Conservation (phyloP, 2,113 vertebrate genomes). For the Antechinus flavipes region DNA sequence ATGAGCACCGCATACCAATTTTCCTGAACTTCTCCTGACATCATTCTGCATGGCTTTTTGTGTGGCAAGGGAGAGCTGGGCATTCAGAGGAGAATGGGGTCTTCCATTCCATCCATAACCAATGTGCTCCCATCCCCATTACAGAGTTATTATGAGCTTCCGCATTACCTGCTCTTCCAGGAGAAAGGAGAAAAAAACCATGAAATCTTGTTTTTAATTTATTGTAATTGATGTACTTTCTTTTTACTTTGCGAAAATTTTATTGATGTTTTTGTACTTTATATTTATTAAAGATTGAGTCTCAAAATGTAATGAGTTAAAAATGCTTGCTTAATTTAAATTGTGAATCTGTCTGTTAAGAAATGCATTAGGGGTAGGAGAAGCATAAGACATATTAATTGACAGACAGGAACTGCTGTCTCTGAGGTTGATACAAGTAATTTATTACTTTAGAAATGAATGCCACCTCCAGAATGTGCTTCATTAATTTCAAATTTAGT, state of each 20-base stretch:
- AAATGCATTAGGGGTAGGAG: conserved; percentile 98
- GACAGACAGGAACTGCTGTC: conserved; percentile 99
- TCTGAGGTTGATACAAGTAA: conserved; percentile 99
- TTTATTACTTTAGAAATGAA: conserved; percentile 99
- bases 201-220: conserved; percentile 85
- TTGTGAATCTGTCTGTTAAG: conserved; percentile 99
- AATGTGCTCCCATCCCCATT: conserved; percentile 69
- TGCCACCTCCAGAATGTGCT: conserved; percentile 99
- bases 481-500: conserved; percentile 99
- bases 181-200: neutral
- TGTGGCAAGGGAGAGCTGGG: conserved; percentile 37
- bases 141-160: conserved; percentile 83
- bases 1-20: conserved; percentile 85
- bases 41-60: conserved; percentile 69
- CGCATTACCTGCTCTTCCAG: conserved; percentile 62
- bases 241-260: conserved; percentile 88
- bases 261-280: conserved; percentile 92
- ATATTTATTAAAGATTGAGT: conserved; percentile 94
- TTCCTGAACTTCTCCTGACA: conserved; percentile 75
- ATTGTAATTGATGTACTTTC: conserved; percentile 88
- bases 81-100: conserved; percentile 21
- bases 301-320: conserved; percentile 96
- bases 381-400: conserved; percentile 99
- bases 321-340: conserved; percentile 99
- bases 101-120: conserved; percentile 42